A percentile compares a stretch with the other conserved stretches of the same genome.
Evolutionary conservation across 2,888 invertebrate genomes (phyloP).

Genomic region (Tuta absoluta): DNA sequence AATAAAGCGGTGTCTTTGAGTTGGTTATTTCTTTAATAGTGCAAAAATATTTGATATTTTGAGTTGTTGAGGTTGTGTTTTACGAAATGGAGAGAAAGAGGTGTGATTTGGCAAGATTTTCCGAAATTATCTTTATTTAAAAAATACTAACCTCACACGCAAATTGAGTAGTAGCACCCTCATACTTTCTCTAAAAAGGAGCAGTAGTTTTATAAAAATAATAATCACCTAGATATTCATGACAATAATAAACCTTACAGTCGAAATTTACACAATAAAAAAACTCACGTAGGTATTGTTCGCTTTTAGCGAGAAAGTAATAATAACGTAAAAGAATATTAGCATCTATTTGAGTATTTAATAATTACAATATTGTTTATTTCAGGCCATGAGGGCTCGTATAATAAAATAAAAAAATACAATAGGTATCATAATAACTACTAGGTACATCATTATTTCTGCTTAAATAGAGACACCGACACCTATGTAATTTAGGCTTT

Average conservation of each 20-base stretch:
- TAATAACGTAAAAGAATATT: too few relatives aligned
- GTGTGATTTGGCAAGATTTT: slow-evolving; percentile 45
- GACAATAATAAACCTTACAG: not conserved
- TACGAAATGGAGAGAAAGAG: slow-evolving; percentile 71
- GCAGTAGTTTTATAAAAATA: not conserved
- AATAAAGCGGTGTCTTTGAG: not conserved
- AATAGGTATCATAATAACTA: too few relatives aligned
- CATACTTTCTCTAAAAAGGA: not conserved
- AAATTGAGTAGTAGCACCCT: not conserved
- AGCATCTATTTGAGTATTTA: too few relatives aligned
- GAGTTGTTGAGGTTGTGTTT: not conserved
- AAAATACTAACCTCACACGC: slow-evolving; percentile 4
- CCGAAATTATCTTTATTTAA: not conserved
- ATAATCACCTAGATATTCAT: not conserved
- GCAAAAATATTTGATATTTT: slow-evolving; percentile 8
- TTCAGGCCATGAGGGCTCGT: too few relatives aligned
- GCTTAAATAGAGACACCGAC: too few relatives aligned
- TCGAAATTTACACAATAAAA: not conserved
- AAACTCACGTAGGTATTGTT: not conserved
- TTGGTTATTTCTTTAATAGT: not conserved
- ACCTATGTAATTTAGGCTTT: too few relatives aligned
- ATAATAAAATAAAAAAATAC: too few relatives aligned
- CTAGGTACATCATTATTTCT: too few relatives aligned
- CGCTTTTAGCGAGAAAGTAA: not conserved
- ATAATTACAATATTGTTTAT: too few relatives aligned